Base-by-base conservation (phyloP, 2,797 vertebrate genomes). In the Poeciliopsis turneri region DNA sequence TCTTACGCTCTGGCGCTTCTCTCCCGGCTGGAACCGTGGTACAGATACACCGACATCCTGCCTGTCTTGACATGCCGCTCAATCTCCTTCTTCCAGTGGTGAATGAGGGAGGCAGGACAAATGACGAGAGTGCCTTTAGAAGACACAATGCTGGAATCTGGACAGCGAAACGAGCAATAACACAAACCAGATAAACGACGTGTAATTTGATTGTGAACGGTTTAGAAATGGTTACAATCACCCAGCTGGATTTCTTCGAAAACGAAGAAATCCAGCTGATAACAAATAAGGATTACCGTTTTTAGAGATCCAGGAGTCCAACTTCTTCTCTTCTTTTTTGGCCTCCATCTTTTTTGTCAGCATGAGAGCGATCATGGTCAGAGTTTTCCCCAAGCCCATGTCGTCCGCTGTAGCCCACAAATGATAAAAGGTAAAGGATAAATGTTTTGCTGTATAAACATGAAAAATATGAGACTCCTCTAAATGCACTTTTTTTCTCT, bases 361-460 rank as follows among this genome's bases (percentile, higher is more conserved):
- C 73, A 99, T 94, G 78, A 99, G 97, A 8, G 98, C 93, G 30
- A 99, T 97, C 96, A 99, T 97, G 0, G 97, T 99, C 81, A 99
- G 92, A 3, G 98, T 99, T 94, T 99, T 99, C 45, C 98, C 98
- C 85, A 99, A 91, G 70, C 98, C 98, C 98, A 99, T 99, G 89
- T 99, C 98, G 91, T 99, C 98, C 1, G 98, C 98, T 99, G 88
- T 55, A 83, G 25, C 16, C 70, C 70, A 78, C 68, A 80, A 51
- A 68, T 25, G 20, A 25, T 30, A 30, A 59, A 33, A 30, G 28
- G 57, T 61, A 36, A 18, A 30, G 2, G 8, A 33, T 18, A 36
- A 36, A 36, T 20, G 33, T 4, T 36, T 36, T 33, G 61, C 3
- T 64, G 16, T 9, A 36, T 64, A 8, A 64, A 36, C 15, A 18